phyloP scores from a whole-genome alignment of 2,113 vertebrate species.

The Ciconia stormi region DNA sequence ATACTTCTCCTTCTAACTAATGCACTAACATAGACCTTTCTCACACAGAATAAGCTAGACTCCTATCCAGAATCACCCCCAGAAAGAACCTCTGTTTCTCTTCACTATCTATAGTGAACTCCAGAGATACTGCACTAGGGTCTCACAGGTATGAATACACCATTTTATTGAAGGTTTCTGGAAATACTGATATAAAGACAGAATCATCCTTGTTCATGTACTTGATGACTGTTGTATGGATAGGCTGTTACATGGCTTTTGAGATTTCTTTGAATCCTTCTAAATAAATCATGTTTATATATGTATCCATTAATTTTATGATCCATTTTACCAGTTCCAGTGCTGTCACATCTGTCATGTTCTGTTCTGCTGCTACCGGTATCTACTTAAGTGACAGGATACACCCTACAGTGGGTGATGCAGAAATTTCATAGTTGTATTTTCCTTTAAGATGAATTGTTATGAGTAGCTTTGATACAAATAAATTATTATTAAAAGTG shows the following conservation, averaged over 20 bases:
- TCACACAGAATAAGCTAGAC: neutral
- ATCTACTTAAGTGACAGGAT: neutral
- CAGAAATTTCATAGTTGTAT: neutral
- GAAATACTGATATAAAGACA: neutral
- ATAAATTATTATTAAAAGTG: neutral
- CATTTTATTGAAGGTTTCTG: neutral
- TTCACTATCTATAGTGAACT: neutral
- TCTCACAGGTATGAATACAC: neutral
- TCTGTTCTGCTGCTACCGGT: neutral
- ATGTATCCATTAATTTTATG: neutral
- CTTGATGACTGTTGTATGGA: neutral
- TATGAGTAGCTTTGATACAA: neutral
- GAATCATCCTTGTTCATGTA: neutral
- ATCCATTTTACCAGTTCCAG: neutral
- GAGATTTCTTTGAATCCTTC: neutral
- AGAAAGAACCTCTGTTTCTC: neutral
- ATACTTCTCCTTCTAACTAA: neutral
- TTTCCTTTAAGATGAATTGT: neutral
- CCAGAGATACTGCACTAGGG: neutral
- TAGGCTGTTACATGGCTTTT: neutral
- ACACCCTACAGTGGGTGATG: neutral
- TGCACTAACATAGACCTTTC: neutral
- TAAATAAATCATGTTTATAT: neutral
- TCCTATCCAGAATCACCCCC: neutral
- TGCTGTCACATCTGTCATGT: neutral